Conservation (phyloP, 2,888 invertebrate genomes). For the Chymomyza fuscimana region DNA sequence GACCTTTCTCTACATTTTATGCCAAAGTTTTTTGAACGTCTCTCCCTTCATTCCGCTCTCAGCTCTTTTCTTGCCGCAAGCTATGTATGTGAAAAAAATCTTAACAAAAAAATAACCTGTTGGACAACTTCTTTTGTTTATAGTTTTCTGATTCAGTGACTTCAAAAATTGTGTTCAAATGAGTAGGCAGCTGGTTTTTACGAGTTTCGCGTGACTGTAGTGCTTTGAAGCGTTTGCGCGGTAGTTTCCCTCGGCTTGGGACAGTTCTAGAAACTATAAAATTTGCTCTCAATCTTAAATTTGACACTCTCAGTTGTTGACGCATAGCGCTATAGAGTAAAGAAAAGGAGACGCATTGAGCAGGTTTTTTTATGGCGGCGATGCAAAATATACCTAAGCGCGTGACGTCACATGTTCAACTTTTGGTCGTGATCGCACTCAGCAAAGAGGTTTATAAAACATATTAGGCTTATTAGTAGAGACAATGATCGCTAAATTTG, state of each 20-base stretch:
- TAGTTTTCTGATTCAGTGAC: slow-evolving; percentile 36
- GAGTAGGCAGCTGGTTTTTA: slow-evolving; percentile 33
- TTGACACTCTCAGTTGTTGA: background rate
- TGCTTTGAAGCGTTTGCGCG: slow-evolving; percentile 2
- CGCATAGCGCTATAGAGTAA: background rate
- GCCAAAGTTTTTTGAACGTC: slow-evolving; percentile 82
- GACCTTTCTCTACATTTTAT: slow-evolving; percentile 84
- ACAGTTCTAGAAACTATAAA: slow-evolving; percentile 27
- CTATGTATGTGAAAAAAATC: background rate
- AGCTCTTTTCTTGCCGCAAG: slow-evolving; percentile 32
- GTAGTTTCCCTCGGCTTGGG: background rate
- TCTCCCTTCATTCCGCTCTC: slow-evolving; percentile 83
- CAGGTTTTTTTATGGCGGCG: no score
- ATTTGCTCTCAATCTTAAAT: background rate
- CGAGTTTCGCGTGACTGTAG: slow-evolving; percentile 7
- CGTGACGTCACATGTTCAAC: no score
- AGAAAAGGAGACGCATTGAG: background rate
- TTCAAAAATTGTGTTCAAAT: slow-evolving; percentile 32
- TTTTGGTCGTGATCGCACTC: no score
- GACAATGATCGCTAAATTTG: no score
- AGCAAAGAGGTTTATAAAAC: no score
- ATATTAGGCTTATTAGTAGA: no score
- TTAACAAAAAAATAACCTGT: slow-evolving; percentile 16
- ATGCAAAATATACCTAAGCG: no score
- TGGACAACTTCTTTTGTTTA: slow-evolving; percentile 27